Percentiles rank a stretch among this genome's conserved stretches.
These are phyloP conservation scores for Aratinga solstitialis DNA, from an alignment of 2,797 vertebrate species.

Conservation along the genomic window DNA sequence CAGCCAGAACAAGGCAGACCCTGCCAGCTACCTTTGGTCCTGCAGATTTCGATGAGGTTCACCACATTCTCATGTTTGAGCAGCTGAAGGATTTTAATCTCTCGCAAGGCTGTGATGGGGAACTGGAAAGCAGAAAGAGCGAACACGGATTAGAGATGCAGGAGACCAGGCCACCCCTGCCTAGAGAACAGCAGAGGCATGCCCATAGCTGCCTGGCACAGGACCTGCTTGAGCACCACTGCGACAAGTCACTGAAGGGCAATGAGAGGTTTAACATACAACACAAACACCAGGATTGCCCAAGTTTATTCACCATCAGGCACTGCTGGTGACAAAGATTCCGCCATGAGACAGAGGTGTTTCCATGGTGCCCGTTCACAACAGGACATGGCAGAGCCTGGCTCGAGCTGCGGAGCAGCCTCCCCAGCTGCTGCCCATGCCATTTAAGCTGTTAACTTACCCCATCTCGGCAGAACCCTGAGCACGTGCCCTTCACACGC, in stretches of 20 bases:
- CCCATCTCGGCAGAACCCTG: background rate
- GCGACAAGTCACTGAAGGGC: background rate
- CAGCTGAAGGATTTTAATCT: slow-evolving; percentile 98
- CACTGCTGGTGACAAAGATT: background rate
- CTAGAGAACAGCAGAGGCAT: background rate
- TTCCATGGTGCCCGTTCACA: rapidly evolving
- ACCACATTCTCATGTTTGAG: slow-evolving; percentile 98
- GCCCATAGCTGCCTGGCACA: background rate
- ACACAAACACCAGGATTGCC: rapidly evolving
- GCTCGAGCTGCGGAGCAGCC: background rate
- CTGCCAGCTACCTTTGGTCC: slow-evolving; percentile 88
- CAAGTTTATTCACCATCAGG: background rate
- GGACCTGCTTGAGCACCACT: background rate
- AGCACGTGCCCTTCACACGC: background rate
- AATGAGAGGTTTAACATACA: background rate
- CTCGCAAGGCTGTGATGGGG: slow-evolving; percentile 94
- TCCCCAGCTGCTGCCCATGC: background rate
- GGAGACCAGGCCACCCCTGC: background rate
- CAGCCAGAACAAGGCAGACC: background rate
- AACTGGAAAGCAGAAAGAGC: slow-evolving; percentile 79
- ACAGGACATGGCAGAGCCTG: background rate
- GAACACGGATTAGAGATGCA: background rate
- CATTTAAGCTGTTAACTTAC: background rate
- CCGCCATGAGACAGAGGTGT: background rate
- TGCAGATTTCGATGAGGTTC: slow-evolving; percentile 97